phyloP scores from a whole-genome alignment of 1,140 invertebrate genomes.

The Pemphigus obesinymphae region DNA sequence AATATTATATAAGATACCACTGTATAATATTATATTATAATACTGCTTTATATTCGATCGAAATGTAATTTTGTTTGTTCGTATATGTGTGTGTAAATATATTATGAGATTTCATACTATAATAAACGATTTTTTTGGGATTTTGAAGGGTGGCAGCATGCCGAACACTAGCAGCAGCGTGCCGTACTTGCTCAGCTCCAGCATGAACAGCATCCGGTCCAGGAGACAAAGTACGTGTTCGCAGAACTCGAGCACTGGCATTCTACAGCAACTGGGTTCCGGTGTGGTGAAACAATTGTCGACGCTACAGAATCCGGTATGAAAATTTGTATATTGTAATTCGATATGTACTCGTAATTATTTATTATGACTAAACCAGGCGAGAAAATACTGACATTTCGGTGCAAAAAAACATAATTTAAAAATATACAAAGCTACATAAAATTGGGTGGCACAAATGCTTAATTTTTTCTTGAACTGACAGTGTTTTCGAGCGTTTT shows the following conservation, averaged over 20 bases:
- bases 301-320: conserved; percentile 23
- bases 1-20: too few species aligned
- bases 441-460: background rate
- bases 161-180: conserved; percentile 82
- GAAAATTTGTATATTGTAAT: background rate
- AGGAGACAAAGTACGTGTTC: conserved; percentile 66
- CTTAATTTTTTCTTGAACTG: too few species aligned
- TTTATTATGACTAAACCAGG: too few species aligned
- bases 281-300: conserved; percentile 73
- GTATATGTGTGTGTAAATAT: background rate
- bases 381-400: too few species aligned
- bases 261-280: conserved; percentile 76
- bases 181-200: conserved; percentile 73
- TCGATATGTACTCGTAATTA: background rate
- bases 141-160: conserved; percentile 69
- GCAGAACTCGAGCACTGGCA: conserved; percentile 63
- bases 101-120: background rate
- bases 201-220: conserved; percentile 75
- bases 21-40: too few species aligned
- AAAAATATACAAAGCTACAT: background rate
- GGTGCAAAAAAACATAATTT: background rate
- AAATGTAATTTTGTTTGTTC: too few species aligned
- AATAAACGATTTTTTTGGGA: background rate
- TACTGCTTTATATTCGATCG: too few species aligned
- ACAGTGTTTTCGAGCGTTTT: too few species aligned